Percentiles rank a stretch among this genome's conserved stretches.
phyloP scores from a whole-genome alignment of 1,140 invertebrate genomes.

The Pachyrhynchus sulphureomaculatus region DNA sequence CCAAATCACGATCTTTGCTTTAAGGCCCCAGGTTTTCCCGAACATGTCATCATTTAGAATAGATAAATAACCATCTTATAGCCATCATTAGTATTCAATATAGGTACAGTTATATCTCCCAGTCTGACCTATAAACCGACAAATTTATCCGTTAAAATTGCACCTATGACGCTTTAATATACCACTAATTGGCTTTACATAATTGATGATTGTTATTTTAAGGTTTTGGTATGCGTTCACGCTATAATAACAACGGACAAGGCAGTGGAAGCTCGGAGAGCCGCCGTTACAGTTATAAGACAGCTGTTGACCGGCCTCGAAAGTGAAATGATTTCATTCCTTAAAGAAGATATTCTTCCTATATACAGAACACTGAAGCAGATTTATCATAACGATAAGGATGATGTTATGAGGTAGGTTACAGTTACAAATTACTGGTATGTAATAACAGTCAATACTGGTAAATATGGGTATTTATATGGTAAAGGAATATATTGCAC shows the following conservation, averaged over 20 bases:
- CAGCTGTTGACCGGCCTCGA: conserved; percentile 73
- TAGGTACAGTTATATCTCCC: conserved; percentile 4
- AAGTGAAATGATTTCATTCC: conserved; percentile 62
- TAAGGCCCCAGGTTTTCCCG: too few relatives aligned
- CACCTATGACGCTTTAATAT: neutral
- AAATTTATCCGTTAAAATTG: conserved; percentile 8
- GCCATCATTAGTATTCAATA: too few relatives aligned
- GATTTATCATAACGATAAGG: conserved; percentile 63
- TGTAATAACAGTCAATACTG: neutral
- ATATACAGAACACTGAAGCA: conserved; percentile 71
- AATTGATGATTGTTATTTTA: conserved; percentile 14
- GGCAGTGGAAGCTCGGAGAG: conserved; percentile 69
- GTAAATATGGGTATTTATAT: neutral
- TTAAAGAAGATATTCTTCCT: conserved; percentile 66
- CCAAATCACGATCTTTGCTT: too few relatives aligned
- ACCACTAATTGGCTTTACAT: neutral
- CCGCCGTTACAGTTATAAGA: conserved; percentile 74
- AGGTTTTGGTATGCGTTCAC: conserved; percentile 72
- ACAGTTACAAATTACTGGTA: neutral
- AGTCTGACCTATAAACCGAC: neutral
- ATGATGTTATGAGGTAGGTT: conserved; percentile 61
- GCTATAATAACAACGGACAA: conserved; percentile 69
- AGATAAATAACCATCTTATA: too few relatives aligned
- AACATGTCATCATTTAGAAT: too few relatives aligned
- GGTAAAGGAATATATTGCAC: neutral